phyloP scores from a whole-genome alignment of 2,113 vertebrate genomes.

The Neogale vison region DNA sequence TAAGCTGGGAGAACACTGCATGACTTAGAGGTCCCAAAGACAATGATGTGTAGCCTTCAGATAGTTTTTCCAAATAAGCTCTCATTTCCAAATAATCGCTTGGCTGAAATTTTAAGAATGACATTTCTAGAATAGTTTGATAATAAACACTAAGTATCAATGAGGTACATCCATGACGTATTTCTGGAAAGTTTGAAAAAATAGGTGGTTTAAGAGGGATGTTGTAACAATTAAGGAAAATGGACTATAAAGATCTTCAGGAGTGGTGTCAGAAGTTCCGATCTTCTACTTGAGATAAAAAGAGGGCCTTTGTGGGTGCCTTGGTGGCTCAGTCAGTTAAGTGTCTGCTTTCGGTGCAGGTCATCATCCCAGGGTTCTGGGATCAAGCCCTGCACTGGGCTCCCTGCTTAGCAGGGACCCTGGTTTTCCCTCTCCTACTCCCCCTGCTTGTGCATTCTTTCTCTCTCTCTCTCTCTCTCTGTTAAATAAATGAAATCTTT shows the following conservation, averaged over 20 bases:
- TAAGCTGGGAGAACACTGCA: background rate
- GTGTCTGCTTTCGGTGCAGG: background rate
- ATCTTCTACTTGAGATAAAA: background rate
- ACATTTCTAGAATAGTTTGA: background rate
- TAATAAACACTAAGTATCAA: background rate
- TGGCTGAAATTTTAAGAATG: background rate
- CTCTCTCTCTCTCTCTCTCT: no score
- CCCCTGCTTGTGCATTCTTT: no score
- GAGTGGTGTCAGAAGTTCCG: background rate
- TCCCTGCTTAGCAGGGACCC: no score
- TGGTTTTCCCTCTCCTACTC: no score
- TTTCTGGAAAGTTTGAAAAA: background rate
- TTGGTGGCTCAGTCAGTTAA: background rate
- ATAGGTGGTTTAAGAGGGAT: background rate
- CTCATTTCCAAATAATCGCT: conserved; percentile 2
- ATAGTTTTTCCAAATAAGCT: background rate
- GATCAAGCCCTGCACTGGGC: background rate
- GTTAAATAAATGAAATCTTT: no score
- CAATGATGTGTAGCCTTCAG: background rate
- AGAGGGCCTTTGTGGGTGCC: background rate
- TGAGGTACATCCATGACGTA: background rate
- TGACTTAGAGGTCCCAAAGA: background rate
- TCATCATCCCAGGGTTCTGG: background rate
- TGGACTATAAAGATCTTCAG: background rate
- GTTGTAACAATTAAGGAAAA: background rate